Conservation (phyloP, 2,888 invertebrate species). For the Protodeltote pygarga region DNA sequence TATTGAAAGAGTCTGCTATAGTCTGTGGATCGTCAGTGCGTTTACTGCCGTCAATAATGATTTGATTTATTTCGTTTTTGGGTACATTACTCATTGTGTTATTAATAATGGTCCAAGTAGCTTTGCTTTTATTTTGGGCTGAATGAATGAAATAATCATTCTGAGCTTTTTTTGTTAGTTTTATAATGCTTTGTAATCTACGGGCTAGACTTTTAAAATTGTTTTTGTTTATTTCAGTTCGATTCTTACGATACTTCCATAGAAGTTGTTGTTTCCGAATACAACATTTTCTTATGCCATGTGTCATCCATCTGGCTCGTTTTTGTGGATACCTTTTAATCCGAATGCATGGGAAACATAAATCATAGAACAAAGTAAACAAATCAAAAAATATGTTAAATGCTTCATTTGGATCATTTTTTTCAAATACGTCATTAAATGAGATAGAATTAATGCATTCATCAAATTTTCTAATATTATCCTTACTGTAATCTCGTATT, state of each 20-base stretch:
- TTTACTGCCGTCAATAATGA: not conserved
- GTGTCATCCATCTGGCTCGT: too few species aligned
- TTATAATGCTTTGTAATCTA: not conserved
- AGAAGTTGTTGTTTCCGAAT: not conserved
- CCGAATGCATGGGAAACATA: too few species aligned
- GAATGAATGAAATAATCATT: not conserved
- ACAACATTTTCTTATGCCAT: not conserved
- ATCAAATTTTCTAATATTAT: too few species aligned
- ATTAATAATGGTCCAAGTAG: slow-evolving; percentile 1
- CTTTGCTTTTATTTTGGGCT: not conserved
- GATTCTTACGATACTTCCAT: not conserved
- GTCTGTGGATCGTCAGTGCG: not conserved
- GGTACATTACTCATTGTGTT: not conserved
- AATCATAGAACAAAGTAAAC: not conserved
- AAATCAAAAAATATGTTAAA: not conserved
- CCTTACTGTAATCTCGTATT: too few species aligned
- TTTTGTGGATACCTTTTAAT: too few species aligned
- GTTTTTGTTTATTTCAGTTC: not conserved
- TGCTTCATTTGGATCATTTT: too few species aligned
- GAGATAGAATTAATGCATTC: too few species aligned
- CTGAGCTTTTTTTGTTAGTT: not conserved
- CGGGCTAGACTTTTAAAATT: not conserved
- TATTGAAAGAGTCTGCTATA: not conserved
- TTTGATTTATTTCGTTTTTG: not conserved
- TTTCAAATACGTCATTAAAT: too few species aligned